Base-by-base conservation (phyloP, 92 coral and sea anemone species). In the Phenganax marumi region DNA sequence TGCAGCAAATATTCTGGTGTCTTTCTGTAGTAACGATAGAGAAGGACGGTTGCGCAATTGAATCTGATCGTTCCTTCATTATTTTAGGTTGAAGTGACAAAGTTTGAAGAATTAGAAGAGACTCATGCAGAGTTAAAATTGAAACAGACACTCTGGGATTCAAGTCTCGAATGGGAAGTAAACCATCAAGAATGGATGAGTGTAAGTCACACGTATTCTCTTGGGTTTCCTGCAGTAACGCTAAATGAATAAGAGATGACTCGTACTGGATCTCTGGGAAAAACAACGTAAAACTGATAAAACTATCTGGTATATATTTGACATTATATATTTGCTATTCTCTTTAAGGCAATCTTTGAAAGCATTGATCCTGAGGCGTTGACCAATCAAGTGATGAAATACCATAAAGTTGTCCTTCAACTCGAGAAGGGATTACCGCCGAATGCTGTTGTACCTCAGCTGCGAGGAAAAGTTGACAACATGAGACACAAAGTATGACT, bases 341-440 rank as follows among this genome's bases (percentile, higher is more conserved):
- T 64, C 19, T 82, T 90, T 11, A 53, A 95, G 98, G 91, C 92
- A 33, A 68, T 85, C 17, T 95, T 95, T 80, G 97, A 95, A 47
- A 93, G 88, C 52, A 89, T 95, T 39, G 91, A 95, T 61, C 97
- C 98, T 10, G 98, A 95, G 75, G 73, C 90, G 0, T 86, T 95
- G 26, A 92, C 90, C 69, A 91, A 86, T 47, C 97, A 88, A 75
- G 98, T 95, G 46, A 90, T 95, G 98, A 95, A 91, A 91, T 95
- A 92, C 74, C 97, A 93, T 33, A 95, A 95, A 91, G 91, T 91
- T 10, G 97, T 95, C 7, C 81, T 95, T 83, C 98, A 95, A 65
- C 77, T 95, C 25, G 98, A 95, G 87, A 95, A 95, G 77, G 98
- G 98, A 48, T 84, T 95, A 39, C 98, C 98, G 0, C 97, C 98